Evolutionary conservation across 2,113 vertebrate species (phyloP).

Genomic region (Syngnathus floridae): DNA sequence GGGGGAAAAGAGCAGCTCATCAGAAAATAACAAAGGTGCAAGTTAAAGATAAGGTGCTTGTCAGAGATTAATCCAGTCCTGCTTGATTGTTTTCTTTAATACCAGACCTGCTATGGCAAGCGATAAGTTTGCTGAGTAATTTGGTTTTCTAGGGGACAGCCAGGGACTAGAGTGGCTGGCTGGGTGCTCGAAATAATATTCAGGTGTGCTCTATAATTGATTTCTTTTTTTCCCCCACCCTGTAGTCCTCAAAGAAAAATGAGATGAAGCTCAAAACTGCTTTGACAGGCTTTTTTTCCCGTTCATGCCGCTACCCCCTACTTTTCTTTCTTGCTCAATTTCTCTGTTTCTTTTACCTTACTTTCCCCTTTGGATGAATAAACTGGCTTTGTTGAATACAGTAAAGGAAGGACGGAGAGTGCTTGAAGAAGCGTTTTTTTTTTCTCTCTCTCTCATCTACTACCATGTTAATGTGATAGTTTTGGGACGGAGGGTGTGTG

Average conservation of each 20-base stretch:
- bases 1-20: constrained; percentile 94
- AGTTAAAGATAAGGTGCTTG: constrained; percentile 99
- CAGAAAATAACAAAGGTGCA: constrained; percentile 99
- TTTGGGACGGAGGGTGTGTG: constrained; percentile 40
- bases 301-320: constrained; percentile 16
- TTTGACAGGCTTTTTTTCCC: constrained; percentile 68
- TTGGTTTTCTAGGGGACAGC: constrained; percentile 86
- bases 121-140: constrained; percentile 99
- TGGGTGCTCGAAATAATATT: constrained; percentile 92
- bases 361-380: constrained; percentile 71
- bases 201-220: constrained; percentile 99
- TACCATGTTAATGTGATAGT: constrained; percentile 52
- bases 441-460: constrained; percentile 23
- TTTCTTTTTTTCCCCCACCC: constrained; percentile 78
- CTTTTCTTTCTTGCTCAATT: constrained; percentile 27
- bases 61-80: constrained; percentile 99
- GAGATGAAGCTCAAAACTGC: constrained; percentile 77
- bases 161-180: constrained; percentile 54
- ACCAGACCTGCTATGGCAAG: constrained; percentile 97
- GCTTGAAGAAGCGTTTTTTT: constrained; percentile 67
- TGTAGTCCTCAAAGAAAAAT: constrained; percentile 78
- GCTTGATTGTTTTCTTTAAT: constrained; percentile 99
- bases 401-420: constrained; percentile 57
- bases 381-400: constrained; percentile 73
- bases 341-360: constrained; percentile 35